Evolutionary conservation across 64 coral and sea anemone genomes (phyloP), one percentile per base, ranked within the genome.

Genomic region (Acropora tenuis): DNA sequence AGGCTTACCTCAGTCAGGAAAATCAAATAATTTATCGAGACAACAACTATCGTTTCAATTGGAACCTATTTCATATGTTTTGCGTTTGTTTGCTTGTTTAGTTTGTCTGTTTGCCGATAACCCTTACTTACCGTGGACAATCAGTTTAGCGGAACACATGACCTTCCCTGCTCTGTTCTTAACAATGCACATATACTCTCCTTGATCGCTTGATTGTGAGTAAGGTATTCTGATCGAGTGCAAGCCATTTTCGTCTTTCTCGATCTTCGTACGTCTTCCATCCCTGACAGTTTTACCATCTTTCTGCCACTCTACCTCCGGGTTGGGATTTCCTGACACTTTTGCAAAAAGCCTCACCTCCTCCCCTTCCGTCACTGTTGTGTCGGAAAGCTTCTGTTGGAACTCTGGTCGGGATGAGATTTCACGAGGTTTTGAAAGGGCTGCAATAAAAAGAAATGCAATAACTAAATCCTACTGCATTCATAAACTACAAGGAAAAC

Each of bases 271-370:
- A 41, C 95, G 91, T 12, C 92, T 88, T 8, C 82, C 95, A 50
- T 97, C 88, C 19, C 87, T 83, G 41, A 97, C 43, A 73, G 74
- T 63, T n/a, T 83, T 94, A 45, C 82, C 95, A 47, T 91, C 95
- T 74, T 93, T 97, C 76, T 97, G 93, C 95, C 95, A 97, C 82
- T 87, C 86, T 52, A 97, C 58, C 47, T 69, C 53, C 40, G 92
- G 95, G 71, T 90, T 68, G n/a, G 95, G 92, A 46, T 63, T 83
- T 47, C 95, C 95, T 45, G 50, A 91, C 57, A 97, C 88, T 57
- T 90, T 90, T 13, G 69, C 92, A 9, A 75, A 88, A 42, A 97
- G 43, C 49, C 80, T 97, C 0, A 89, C 89, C 3, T 89, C 89
- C 42, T 85, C 93, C 18, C 88, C 95, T 13, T 90, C 95, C 5